Evolutionary conservation across 1,140 invertebrate species (phyloP), one percentile per base, ranked within the genome.

Genomic region (Gonatopus flavifemur): DNA sequence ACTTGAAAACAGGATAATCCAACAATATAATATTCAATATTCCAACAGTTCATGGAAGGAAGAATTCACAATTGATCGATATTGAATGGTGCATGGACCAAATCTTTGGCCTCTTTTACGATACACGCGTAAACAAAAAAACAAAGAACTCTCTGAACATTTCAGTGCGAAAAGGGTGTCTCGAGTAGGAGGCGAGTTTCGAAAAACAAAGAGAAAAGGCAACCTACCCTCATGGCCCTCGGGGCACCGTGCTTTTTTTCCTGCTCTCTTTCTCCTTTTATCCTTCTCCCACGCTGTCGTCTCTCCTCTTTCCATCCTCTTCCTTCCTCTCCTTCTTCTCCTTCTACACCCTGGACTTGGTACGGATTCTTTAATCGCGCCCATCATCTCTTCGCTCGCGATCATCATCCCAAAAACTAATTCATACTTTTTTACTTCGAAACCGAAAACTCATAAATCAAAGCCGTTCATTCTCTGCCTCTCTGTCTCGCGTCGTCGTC

Each of bases 381-480:
- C 71, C 66, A 77, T 75, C 75, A 75, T 77, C 72, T 74, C 64
- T 64, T 67, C 64, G 70, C 64, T 67, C 64, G 70, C 68, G 71
- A 75, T 76, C 72, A 76, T 76, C 72, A 74, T 75, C 66, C 65
- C 71, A 61, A 76, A 76, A 76, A 76, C 70, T 76, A 76, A 75
- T 76, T 74, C 70, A 61, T 69, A 73, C n/a, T 73, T 76, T 76
- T 76, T 76, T 74, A 73, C 70, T 73, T 65, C 68, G 70, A 75
- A 76, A 76, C 64, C 72, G 69, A 76, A 76, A 76, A 75, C 70
- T 75, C 72, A 76, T 76, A 76, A 76, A 76, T 76, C 74, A 76
- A 75, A 71, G 58, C 64, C 62, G 55, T 52, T 55, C 43, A 16
- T 39, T 46, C 21, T 28, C 25, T 45, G 19, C 20, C 22, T 47